A percentile compares a stretch with the other conserved stretches of the same genome.
Conservation (phyloP, 2,888 invertebrate species). For the Danaus chrysippus region DNA sequence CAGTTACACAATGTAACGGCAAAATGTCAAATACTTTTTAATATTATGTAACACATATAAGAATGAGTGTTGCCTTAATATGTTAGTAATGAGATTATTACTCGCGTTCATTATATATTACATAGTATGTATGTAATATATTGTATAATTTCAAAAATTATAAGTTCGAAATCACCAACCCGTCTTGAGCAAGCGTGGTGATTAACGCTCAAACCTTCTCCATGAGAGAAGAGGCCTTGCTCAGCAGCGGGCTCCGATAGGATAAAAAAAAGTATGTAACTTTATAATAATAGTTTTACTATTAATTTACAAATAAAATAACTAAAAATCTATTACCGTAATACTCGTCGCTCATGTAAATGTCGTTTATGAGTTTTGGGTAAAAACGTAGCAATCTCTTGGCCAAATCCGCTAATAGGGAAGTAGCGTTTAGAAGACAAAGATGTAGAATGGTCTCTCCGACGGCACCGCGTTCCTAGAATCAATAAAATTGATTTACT, state of each 20-base stretch:
- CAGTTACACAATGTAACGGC: constrained; percentile 17
- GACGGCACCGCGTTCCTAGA: constrained; percentile 92
- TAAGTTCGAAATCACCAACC: no score
- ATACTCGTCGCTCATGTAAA: constrained; percentile 97
- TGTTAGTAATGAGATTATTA: no score
- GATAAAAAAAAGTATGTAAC: no score
- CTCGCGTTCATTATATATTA: no score
- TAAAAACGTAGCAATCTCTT: constrained; percentile 94
- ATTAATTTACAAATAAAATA: neutral
- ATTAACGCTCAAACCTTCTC: no score
- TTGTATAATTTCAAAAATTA: no score
- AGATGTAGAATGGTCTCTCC: constrained; percentile 97
- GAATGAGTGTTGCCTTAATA: no score
- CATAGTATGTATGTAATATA: no score
- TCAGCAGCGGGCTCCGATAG: no score
- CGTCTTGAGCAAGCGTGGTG: no score
- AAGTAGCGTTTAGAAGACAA: constrained; percentile 94
- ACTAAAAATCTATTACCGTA: constrained; percentile 83
- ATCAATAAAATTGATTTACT: neutral
- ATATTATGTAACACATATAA: constrained; percentile 15
- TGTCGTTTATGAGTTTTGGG: constrained; percentile 97
- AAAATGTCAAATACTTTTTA: constrained; percentile 16
- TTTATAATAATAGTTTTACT: no score
- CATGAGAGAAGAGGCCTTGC: no score
- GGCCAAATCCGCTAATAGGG: constrained; percentile 94